A percentile compares a stretch with the other conserved stretches of the same genome.
Evolutionary conservation across 2,113 vertebrate genomes (phyloP).

Genomic region (Nibea albiflora): DNA sequence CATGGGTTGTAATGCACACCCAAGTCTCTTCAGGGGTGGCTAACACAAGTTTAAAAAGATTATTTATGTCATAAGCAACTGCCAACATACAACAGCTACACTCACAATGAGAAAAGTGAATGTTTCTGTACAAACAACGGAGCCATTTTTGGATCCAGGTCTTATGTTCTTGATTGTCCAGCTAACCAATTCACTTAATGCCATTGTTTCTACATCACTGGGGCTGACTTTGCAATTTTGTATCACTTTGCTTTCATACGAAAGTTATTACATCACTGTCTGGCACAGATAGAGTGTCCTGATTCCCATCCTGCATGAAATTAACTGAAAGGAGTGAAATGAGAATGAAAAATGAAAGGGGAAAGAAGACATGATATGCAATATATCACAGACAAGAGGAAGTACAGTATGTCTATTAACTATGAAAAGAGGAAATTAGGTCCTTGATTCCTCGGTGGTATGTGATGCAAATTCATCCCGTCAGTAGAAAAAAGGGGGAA

Average conservation of each 20-base stretch:
- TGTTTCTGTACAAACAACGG: background rate
- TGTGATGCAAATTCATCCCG: conserved; percentile 17
- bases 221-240: conserved; percentile 42
- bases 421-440: conserved; percentile 8
- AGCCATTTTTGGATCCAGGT: background rate
- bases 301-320: conserved; percentile 7
- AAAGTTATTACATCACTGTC: conserved; percentile 39
- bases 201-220: conserved; percentile 40
- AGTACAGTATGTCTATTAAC: conserved; percentile 21
- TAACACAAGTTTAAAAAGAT: background rate
- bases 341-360: background rate
- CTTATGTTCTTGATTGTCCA: background rate
- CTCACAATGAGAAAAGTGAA: background rate
- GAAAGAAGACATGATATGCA: background rate
- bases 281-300: conserved; percentile 2
- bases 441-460: background rate
- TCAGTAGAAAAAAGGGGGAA: conserved; percentile 1
- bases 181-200: conserved; percentile 29
- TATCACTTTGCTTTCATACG: conserved; percentile 20
- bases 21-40: background rate
- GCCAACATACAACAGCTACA: background rate
- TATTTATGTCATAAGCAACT: background rate
- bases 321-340: conserved; percentile 3
- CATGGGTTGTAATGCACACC: background rate
- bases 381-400: background rate